phyloP scores from a whole-genome alignment of 2,888 invertebrate genomes.

The Rosalia funebris region DNA sequence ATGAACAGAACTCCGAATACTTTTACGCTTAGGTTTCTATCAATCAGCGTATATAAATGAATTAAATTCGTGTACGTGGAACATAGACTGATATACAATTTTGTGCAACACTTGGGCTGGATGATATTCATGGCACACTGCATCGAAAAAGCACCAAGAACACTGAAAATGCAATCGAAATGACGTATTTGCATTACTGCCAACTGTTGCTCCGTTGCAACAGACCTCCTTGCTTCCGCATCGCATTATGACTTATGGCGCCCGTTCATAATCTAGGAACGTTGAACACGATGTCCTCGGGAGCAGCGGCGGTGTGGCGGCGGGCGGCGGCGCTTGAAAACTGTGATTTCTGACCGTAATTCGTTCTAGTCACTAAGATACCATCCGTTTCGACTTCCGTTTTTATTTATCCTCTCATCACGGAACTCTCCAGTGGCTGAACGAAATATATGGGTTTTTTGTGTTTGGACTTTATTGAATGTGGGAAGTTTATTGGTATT shows the following conservation, averaged over 20 bases:
- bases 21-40: too few species aligned
- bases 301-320: constrained; percentile 39
- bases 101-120: too few species aligned
- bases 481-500: background rate
- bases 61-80: too few species aligned
- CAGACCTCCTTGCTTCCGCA: constrained; percentile 43
- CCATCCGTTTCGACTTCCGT: background rate
- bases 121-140: too few species aligned
- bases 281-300: constrained; percentile 41
- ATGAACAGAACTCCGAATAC: too few species aligned
- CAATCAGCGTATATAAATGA: too few species aligned
- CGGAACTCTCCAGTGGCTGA: too few species aligned
- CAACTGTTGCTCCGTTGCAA: constrained; percentile 48
- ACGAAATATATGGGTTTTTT: background rate
- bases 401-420: constrained; percentile 15
- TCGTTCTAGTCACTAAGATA: constrained; percentile 15
- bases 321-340: constrained; percentile 37
- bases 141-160: too few species aligned
- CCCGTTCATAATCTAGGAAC: constrained; percentile 42
- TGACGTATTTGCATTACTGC: constrained; percentile 37
- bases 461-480: background rate
- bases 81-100: too few species aligned
- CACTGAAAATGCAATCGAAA: background rate
- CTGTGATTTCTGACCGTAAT: constrained; percentile 16
- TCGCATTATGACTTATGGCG: constrained; percentile 46